Base-by-base conservation (phyloP, 2,888 invertebrate species). In the Tanypteryx hageni region DNA sequence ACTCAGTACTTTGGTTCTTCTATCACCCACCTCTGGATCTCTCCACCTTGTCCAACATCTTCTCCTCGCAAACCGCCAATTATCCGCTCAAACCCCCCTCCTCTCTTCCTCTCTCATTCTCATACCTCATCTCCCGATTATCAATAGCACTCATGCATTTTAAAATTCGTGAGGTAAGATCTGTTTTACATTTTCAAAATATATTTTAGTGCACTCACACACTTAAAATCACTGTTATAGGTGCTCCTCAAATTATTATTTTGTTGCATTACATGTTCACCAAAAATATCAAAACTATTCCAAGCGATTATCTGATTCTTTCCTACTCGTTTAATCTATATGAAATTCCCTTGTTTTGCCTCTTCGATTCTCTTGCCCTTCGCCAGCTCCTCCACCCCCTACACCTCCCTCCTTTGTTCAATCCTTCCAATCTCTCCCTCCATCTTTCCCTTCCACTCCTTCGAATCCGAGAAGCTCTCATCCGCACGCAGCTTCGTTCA, bases 391-490 rank as follows among this genome's bases (percentile, higher is more conserved):
- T 0, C 18, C 56, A 0, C 83, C 56, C 44, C 57, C 18, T 83
- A 18, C 83, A 83, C 83, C 89, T 16, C 68, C n/a, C 68, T 89
- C 57, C 85, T 86, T 27, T 57, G 18, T 59, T 16, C 82, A 27
- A 31, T 59, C 85, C 58, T 68, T 59, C 27, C 82, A 27, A 31
- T 59, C 85, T 86, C 59, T 59, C 57, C 59, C 58, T 10, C 86
- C 86, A 27, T 44, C 82, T 31, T 16, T 27, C 61, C 86, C 22
- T 10, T 18, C 82, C 61, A 31, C 18, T 61, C 59, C 31, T 86
- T 18, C 86, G 86, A 86, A 86, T 86, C 59, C 86, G 27, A 59
- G 86, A 61, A 57, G 14, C 85, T 22, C 85, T 61, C 86, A 86
- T 85, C 85, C 59, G 22, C 85, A 85, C 85, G 85, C 85, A 85